These are phyloP conservation scores for Norana najaformis DNA, from an alignment of 2,888 invertebrate species.

Conservation along the genomic window DNA sequence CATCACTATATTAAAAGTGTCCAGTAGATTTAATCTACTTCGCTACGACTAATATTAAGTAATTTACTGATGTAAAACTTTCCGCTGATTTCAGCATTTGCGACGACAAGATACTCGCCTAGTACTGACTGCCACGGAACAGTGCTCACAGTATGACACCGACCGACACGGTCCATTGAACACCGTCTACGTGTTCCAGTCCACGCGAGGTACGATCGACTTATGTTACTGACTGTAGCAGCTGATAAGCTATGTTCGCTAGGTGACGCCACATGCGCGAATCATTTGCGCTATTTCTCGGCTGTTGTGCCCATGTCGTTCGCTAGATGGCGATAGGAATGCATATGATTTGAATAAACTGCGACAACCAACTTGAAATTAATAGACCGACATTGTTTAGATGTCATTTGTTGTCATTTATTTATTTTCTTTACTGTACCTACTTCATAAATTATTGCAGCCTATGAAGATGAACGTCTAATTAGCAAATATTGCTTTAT, in stretches of 20 bases:
- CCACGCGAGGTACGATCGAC: neutral
- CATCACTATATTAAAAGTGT: neutral
- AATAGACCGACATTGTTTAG: too few relatives aligned
- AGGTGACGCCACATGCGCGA: neutral
- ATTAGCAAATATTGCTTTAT: too few relatives aligned
- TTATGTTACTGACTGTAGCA: neutral
- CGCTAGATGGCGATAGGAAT: neutral
- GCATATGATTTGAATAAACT: too few relatives aligned
- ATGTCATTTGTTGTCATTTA: too few relatives aligned
- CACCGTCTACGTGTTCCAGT: slow-evolving; percentile 15
- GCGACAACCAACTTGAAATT: too few relatives aligned
- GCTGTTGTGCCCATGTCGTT: neutral
- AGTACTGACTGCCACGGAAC: neutral
- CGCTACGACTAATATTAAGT: neutral
- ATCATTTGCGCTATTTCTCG: neutral
- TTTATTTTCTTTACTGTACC: too few relatives aligned
- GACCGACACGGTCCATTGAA: slow-evolving; percentile 16
- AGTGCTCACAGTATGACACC: neutral
- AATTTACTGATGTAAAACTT: neutral
- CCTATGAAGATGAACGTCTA: too few relatives aligned
- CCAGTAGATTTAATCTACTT: neutral
- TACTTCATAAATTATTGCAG: too few relatives aligned
- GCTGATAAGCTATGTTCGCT: neutral
- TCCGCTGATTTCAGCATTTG: neutral
- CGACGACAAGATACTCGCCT: slow-evolving; percentile 14